These are phyloP conservation scores for Lottia scabra DNA, from an alignment of 2,888 invertebrate genomes.

Conservation along the genomic window DNA sequence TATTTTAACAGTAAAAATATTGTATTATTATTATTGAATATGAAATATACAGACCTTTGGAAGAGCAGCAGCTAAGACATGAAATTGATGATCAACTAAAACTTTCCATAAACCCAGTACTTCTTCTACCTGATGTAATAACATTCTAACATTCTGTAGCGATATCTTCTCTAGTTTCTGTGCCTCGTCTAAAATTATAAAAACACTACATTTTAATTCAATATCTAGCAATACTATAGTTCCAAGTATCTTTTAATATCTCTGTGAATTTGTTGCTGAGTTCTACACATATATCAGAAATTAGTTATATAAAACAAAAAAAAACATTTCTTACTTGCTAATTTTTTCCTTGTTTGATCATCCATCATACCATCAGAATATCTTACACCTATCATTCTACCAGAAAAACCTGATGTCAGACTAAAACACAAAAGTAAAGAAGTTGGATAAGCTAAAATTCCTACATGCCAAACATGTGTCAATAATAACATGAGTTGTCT, in stretches of 20 bases:
- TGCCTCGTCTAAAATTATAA: conserved; percentile 62
- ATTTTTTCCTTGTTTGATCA: conserved; percentile 58
- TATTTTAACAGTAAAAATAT: no score
- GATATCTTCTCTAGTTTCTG: conserved; percentile 69
- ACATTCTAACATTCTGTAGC: conserved; percentile 64
- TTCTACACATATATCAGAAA: no score
- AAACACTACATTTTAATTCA: background rate
- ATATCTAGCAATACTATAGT: background rate
- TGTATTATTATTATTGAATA: no score
- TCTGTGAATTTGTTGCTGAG: no score
- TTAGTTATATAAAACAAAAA: no score
- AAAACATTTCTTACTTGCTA: conserved; percentile 49
- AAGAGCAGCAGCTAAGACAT: conserved; percentile 73
- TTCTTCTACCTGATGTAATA: conserved; percentile 82
- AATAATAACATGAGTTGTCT: no score
- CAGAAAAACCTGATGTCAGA: conserved; percentile 16
- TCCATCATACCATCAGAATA: conserved; percentile 46
- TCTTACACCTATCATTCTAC: conserved; percentile 36
- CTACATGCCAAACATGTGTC: no score
- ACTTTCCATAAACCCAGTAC: conserved; percentile 94
- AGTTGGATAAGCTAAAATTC: no score
- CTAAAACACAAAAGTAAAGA: background rate
- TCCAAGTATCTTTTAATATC: no score
- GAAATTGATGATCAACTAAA: conserved; percentile 91
- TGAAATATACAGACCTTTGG: conserved; percentile 52